Evolutionary conservation across 2,888 invertebrate species (phyloP).

Genomic region (Amphipyra tragopoginis): DNA sequence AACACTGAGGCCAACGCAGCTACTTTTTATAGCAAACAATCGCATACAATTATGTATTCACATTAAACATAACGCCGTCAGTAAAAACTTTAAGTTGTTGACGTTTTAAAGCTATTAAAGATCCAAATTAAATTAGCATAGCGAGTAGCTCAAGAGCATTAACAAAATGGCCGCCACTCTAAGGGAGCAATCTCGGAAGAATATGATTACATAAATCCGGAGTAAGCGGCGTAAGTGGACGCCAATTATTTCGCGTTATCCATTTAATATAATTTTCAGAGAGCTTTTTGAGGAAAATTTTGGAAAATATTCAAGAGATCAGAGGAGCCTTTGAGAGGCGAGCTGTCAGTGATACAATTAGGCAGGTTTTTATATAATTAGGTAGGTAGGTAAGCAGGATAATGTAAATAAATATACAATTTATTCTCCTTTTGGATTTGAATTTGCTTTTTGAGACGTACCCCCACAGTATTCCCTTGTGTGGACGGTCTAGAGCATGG

Average conservation of each 20-base stretch:
- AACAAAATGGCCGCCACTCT: constrained; percentile 59
- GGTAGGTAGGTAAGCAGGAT: constrained; percentile 5
- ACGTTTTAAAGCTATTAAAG: constrained; percentile 70
- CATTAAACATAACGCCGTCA: constrained; percentile 29
- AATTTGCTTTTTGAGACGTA: no score
- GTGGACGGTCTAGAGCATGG: no score
- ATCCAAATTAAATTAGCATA: constrained; percentile 72
- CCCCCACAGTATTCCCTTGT: no score
- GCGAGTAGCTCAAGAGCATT: constrained; percentile 61
- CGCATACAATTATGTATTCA: constrained; percentile 7
- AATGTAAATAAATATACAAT: not conserved
- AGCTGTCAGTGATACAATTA: not conserved
- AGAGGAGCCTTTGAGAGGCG: constrained; percentile 5
- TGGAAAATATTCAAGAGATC: constrained; percentile 31
- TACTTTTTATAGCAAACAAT: constrained; percentile 6
- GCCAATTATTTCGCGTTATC: constrained; percentile 56
- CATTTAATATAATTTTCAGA: constrained; percentile 43
- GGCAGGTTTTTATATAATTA: not conserved
- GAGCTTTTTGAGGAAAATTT: constrained; percentile 29
- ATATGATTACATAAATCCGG: constrained; percentile 57
- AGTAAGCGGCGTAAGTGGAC: constrained; percentile 60
- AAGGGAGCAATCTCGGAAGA: constrained; percentile 49
- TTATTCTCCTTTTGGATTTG: no score
- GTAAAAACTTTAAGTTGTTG: constrained; percentile 61
- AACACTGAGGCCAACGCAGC: not conserved